Percentiles rank a stretch among this genome's conserved stretches.
Conservation (phyloP, 2,113 vertebrate genomes). For the Callocephalon fimbriatum region DNA sequence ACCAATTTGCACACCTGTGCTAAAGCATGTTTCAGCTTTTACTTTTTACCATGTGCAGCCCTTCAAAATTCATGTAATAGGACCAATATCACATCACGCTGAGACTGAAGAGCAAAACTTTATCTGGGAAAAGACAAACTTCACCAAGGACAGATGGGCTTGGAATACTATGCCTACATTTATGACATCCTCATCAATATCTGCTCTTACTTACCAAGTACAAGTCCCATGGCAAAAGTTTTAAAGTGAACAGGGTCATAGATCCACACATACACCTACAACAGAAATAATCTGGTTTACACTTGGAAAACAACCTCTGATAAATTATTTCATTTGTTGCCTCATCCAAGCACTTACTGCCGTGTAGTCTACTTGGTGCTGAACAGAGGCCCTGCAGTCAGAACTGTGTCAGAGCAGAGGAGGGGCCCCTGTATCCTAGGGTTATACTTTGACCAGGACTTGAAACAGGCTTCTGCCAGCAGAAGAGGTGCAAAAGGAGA, state of each 20-base stretch:
- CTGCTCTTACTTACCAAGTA: constrained; percentile 87
- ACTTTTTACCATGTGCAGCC: not conserved
- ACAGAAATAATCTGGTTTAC: constrained; percentile 46
- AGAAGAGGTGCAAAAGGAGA: not conserved
- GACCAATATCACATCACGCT: not conserved
- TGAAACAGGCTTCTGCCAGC: not conserved
- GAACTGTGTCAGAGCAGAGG: accelerated
- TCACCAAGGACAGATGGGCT: not conserved
- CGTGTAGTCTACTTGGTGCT: not conserved
- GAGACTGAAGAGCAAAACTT: not conserved
- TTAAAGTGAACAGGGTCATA: constrained; percentile 99
- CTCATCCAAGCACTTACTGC: not conserved
- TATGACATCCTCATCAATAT: not conserved
- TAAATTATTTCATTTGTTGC: not conserved
- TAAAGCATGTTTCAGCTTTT: not conserved
- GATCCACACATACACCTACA: constrained; percentile 97
- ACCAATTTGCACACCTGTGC: not conserved
- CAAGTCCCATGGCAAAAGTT: constrained; percentile 98
- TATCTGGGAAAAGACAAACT: not conserved
- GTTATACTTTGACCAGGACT: not conserved
- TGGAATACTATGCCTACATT: not conserved
- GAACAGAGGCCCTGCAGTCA: not conserved
- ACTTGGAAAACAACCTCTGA: not conserved
- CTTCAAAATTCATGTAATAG: not conserved
- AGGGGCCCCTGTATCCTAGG: accelerated